A percentile compares a stretch with the other conserved stretches of the same genome.
Conservation (phyloP, 2,888 invertebrate genomes). For the Tetranychus piercei region DNA sequence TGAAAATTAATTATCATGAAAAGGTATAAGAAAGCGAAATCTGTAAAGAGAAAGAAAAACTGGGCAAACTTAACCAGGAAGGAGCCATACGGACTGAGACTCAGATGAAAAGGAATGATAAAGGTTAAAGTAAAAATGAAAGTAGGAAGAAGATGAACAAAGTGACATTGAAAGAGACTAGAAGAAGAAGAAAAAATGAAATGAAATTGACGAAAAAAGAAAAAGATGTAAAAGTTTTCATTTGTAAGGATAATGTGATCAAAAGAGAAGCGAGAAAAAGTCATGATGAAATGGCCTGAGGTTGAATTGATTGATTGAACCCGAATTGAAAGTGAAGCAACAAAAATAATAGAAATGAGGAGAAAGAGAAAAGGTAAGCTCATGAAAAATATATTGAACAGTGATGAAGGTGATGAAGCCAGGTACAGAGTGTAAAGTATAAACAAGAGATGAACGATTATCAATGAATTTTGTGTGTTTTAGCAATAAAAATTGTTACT, state of each 20-base stretch:
- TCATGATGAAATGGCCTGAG: background rate
- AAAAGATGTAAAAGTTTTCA: background rate
- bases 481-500: slow-evolving; percentile 11
- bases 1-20: background rate
- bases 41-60: background rate
- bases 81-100: background rate
- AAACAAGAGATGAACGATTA: background rate
- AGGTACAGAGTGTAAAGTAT: background rate
- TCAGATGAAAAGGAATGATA: background rate
- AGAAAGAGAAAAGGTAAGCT: no score
- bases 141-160: background rate
- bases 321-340: background rate
- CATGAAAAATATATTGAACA: no score
- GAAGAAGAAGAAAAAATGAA: background rate
- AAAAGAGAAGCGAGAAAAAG: background rate
- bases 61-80: background rate
- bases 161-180: background rate
- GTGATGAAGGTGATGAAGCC: no score
- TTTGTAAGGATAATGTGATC: background rate
- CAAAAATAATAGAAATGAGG: background rate
- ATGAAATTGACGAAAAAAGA: background rate
- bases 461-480: no score
- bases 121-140: background rate
- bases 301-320: background rate
- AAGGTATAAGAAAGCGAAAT: background rate